Conservation (phyloP, 2,888 invertebrate genomes). For the Eupelmus urozonus region DNA sequence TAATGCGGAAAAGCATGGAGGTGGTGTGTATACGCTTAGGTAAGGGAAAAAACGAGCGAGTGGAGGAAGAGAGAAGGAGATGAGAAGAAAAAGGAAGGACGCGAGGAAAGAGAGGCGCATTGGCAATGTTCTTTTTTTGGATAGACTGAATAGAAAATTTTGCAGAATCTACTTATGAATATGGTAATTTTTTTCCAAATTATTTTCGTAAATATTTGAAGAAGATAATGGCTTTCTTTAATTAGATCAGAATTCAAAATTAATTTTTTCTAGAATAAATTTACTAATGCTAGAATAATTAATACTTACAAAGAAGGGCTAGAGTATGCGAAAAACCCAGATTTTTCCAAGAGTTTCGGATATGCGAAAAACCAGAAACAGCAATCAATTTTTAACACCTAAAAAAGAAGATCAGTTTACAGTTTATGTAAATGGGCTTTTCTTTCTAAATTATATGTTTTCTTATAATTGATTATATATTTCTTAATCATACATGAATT, state of each 20-base stretch:
- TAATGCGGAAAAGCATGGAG: constrained; percentile 5
- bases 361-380: too few species aligned
- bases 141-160: not conserved
- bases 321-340: too few species aligned
- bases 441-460: too few species aligned
- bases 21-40: not conserved
- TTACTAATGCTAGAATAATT: too few species aligned
- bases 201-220: not conserved
- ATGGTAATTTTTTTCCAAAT: constrained; percentile 13
- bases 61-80: not conserved
- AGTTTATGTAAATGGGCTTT: too few species aligned
- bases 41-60: not conserved
- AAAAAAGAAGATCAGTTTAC: too few species aligned
- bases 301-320: too few species aligned
- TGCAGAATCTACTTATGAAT: constrained; percentile 22
- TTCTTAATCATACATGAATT: too few species aligned
- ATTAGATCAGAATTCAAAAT: constrained; percentile 19
- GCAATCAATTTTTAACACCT: too few species aligned
- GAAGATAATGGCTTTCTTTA: constrained; percentile 11
- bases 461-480: too few species aligned
- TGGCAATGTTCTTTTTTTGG: not conserved
- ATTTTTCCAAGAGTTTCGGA: too few species aligned
- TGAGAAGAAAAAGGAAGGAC: not conserved
- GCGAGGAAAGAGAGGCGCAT: constrained; percentile 5
- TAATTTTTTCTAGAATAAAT: too few species aligned